These are phyloP conservation scores for Channallabes apus DNA, from an alignment of 2,797 vertebrate species.

Conservation along the genomic window DNA sequence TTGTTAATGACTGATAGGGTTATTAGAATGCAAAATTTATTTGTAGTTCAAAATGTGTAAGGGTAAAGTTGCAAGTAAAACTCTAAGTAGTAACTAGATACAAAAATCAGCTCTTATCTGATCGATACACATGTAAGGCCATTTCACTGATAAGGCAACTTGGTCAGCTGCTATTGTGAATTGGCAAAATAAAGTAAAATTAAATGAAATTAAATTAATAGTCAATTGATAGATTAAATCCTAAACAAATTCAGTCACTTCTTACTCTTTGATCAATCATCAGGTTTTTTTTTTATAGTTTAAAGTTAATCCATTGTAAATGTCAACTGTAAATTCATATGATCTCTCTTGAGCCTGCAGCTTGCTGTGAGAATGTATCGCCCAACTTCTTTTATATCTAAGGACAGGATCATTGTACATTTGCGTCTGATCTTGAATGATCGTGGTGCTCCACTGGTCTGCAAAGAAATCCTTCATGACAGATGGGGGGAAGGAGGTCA, in stretches of 20 bases:
- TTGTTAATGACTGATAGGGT: too few species aligned
- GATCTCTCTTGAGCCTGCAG: background rate
- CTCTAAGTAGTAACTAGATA: background rate
- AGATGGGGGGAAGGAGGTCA: background rate
- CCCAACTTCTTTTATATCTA: background rate
- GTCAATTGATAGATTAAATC: too few species aligned
- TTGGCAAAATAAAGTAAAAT: conserved; percentile 3
- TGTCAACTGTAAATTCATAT: background rate
- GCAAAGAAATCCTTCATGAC: background rate
- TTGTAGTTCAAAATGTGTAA: too few species aligned
- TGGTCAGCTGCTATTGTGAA: background rate
- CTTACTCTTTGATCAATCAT: background rate
- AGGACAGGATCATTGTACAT: conserved; percentile 1
- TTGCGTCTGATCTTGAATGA: conserved; percentile 10
- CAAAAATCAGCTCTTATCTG: background rate
- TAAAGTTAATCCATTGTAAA: background rate
- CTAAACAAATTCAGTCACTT: background rate
- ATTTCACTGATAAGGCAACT: background rate
- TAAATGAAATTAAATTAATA: background rate
- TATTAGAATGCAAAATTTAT: too few species aligned
- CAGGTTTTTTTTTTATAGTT: background rate
- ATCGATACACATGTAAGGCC: background rate
- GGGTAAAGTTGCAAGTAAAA: background rate
- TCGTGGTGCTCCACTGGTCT: background rate
- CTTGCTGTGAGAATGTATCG: background rate